Evolutionary conservation across 1,140 invertebrate genomes (phyloP), one percentile per base, ranked within the genome.

Genomic region (Pseudomyrmex flavicornis): DNA sequence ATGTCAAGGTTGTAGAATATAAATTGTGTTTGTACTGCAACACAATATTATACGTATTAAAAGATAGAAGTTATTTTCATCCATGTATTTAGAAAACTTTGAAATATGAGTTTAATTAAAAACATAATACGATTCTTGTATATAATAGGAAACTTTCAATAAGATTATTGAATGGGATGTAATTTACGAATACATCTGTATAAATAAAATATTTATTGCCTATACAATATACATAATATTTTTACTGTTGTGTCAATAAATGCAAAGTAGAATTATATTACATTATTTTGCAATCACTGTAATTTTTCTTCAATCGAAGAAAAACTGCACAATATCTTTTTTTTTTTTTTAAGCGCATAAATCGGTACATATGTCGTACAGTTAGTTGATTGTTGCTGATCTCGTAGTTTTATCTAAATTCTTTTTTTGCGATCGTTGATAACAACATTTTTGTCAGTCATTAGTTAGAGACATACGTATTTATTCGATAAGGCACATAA

Each of bases 141-240:
- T 13, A 58, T 77, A 59, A 70, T 15, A 13, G 62, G n/a, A 69
- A 13, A n/a, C 35, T 4, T 72, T 63, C 70, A 59, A 35, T 15
- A 59, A 52, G 26, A 62, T 68, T 52, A 46, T 72, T 56, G 13
- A 65, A 61, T 35, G 17, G 48, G 77, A 54, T 7, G 65, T 84
- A 83, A 84, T 13, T 26, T 10, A 61, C 70, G 63, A 66, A 63
- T 80, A 59, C 44, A 54, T 85, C 75, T 90, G 35, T 92, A 88
- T 91, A 91, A 93, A 93, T 93, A 93, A 93, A 91, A 68, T 90
- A 91, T 93, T 92, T 91, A 92, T 92, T 91, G 76, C 85, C 74
- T 85, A 90, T 77, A 89, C 35, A 35, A 35, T 7, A 83, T 63
- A 56, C 17, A 50, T 77, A 58, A 82, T 77, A 62, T 61, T 17